Base-by-base conservation (phyloP, 2,888 invertebrate species). In the Didymodactylos carnosus region DNA sequence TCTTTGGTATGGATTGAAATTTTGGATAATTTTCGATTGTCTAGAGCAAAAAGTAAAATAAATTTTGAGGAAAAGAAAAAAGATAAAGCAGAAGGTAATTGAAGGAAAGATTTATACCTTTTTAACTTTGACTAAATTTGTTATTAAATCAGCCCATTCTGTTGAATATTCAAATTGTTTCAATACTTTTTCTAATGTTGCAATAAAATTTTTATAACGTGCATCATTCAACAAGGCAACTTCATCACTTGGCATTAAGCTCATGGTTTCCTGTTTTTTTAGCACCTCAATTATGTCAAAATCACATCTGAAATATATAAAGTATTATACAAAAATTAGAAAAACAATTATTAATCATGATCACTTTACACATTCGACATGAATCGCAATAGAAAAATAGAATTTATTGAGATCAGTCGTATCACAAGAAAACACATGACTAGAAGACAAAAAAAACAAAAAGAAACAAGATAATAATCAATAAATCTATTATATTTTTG, bases 101-200 rank as follows among this genome's bases (percentile, higher is more conserved):
- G 7, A 25, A n/a, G 49, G 69, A 53, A n/a, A 41, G 69, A 39
- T 40, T 77, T 79, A 78, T 84, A 91, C 92, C 87, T 92, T 92
- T 82, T 91, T 91, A 43, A 93, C 86, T 84, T 92, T 92, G 71
- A 90, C 91, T 41, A 94, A 84, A 8, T 92, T 91, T 73, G 91
- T 89, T 79, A 94, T 93, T 72, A 93, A 86, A 84, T 94, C 93
- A 74, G 92, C 91, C 93, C 93, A 93, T 87, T 93, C 92, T 79
- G 90, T 90, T n/a, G 92, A 91, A 81, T 90, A 90, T 80, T 94
- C 93, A 84, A 93, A 94, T 83, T 88, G 90, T 81, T 90, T 91
- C 3, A 74, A 39, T 25, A 40, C 23, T 71, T 62, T 74, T 40
- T 71, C 74, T n/a, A 74, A 69, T 19, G 74, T 41, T 35, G 35